phyloP scores from a whole-genome alignment of 2,113 vertebrate species.

The Aviceda subcristata region DNA sequence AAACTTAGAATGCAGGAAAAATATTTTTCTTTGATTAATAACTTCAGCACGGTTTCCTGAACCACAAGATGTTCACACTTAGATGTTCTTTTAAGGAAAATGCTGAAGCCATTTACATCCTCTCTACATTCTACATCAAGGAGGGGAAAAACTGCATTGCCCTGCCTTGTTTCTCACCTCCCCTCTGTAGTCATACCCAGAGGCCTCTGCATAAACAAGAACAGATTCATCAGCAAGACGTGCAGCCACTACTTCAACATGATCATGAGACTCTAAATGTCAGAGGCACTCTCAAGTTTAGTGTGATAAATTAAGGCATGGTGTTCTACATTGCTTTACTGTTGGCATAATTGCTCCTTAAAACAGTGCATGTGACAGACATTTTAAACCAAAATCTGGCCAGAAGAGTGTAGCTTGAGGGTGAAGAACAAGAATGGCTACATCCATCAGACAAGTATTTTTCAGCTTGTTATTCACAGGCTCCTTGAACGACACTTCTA shows the following conservation, averaged over 20 bases:
- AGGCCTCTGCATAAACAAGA: neutral
- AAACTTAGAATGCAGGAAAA: neutral
- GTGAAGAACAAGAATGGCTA: neutral
- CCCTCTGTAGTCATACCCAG: neutral
- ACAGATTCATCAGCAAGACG: neutral
- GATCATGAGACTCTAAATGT: constrained; percentile 34
- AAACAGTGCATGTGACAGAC: neutral
- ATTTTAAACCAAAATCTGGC: neutral
- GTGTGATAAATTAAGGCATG: neutral
- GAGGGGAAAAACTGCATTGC: neutral
- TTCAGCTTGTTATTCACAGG: neutral
- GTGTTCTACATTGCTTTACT: neutral
- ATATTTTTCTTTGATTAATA: neutral
- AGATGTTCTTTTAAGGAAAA: neutral
- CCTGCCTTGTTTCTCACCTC: neutral
- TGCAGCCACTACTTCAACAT: neutral
- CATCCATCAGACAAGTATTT: neutral
- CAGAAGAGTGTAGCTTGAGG: neutral
- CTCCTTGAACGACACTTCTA: neutral
- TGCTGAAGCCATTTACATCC: neutral
- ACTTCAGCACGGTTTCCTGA: neutral
- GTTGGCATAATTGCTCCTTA: neutral
- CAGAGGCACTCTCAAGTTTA: neutral
- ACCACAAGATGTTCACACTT: neutral
- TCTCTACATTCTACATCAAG: neutral